Percentiles rank a stretch among this genome's conserved stretches.
These are phyloP conservation scores for Anisognathus igniventris DNA, from an alignment of 2,797 vertebrate genomes.

Conservation along the genomic window DNA sequence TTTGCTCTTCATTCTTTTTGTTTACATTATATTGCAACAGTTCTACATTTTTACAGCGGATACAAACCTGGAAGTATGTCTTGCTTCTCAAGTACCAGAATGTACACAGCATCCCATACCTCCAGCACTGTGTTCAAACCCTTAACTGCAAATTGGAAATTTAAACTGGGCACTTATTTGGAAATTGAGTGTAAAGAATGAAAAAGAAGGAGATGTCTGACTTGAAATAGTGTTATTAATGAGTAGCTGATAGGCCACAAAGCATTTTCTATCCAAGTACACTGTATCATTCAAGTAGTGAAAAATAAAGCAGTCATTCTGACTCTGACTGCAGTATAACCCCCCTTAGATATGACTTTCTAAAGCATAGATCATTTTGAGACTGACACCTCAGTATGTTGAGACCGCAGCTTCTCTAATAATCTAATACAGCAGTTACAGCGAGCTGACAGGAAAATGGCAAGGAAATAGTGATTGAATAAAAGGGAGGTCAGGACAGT, in stretches of 20 bases:
- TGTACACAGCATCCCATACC: not conserved
- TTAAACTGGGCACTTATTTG: not conserved
- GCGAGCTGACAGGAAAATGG: not conserved
- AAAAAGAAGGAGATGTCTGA: not conserved
- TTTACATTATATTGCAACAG: not conserved
- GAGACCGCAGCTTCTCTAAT: not conserved
- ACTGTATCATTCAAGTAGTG: not conserved
- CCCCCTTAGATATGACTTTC: not conserved
- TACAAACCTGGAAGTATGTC: not conserved
- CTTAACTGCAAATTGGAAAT: not conserved
- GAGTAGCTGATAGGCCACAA: not conserved
- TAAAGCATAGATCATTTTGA: not conserved
- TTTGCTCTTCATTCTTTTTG: not conserved
- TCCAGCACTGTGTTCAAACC: not conserved
- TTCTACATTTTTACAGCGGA: not conserved
- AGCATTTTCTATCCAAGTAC: not conserved
- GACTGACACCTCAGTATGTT: not conserved
- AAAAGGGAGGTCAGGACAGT: not conserved
- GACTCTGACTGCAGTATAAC: not conserved
- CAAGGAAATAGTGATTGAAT: not conserved
- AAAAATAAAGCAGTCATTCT: not conserved
- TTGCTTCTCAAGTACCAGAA: not conserved
- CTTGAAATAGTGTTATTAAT: not conserved
- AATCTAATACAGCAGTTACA: not conserved
- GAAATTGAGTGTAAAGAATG: not conserved